A percentile compares a stretch with the other conserved stretches of the same genome.
These are phyloP conservation scores for Pyxicephalus adspersus DNA, from an alignment of 2,113 vertebrate species.

Conservation along the genomic window DNA sequence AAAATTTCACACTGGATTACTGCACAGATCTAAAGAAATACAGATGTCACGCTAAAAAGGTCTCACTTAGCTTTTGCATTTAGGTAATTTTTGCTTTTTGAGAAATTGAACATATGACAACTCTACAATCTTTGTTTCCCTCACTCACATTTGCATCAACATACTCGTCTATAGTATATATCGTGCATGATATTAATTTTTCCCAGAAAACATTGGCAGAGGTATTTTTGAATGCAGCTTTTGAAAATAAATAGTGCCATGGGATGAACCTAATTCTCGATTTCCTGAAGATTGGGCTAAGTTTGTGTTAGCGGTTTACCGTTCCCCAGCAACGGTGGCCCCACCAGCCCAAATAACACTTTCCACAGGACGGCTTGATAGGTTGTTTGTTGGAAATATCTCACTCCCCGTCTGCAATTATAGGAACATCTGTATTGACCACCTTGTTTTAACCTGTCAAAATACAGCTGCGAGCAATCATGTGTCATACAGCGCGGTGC, in stretches of 20 bases:
- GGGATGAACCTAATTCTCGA: not conserved
- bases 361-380: constrained; percentile 11
- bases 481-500: not conserved
- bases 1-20: too few species aligned
- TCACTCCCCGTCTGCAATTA: not conserved
- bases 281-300: not conserved
- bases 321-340: not conserved
- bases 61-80: too few species aligned
- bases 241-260: not conserved
- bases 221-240: too few species aligned
- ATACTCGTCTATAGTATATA: too few species aligned
- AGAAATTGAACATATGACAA: too few species aligned
- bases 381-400: constrained; percentile 4
- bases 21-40: too few species aligned
- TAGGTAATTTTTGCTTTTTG: too few species aligned
- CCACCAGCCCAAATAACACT: not conserved
- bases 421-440: constrained; percentile 26
- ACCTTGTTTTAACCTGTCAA: constrained; percentile 34
- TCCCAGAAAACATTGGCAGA: too few species aligned
- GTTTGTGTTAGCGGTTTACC: not conserved
- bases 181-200: too few species aligned
- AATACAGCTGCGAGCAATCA: constrained; percentile 39
- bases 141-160: too few species aligned
- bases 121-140: too few species aligned
- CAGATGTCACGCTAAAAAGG: too few species aligned